Conservation (phyloP, 2,797 vertebrate genomes). For the Allobates femoralis region DNA sequence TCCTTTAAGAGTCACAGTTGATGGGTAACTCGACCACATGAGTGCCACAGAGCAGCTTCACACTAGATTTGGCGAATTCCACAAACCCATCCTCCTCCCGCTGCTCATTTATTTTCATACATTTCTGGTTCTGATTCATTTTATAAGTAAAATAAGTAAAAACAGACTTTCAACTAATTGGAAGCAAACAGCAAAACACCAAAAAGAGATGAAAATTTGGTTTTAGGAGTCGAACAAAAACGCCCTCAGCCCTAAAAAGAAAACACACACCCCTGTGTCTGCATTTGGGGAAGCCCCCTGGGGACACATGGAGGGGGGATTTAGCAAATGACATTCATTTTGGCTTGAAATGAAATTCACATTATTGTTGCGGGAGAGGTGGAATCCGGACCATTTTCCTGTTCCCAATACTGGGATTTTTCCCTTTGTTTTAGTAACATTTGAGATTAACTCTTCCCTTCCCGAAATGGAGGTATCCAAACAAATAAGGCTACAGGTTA, state of each 20-base stretch:
- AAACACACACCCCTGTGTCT: constrained; percentile 33
- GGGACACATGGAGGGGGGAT: constrained; percentile 25
- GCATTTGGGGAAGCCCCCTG: constrained; percentile 41
- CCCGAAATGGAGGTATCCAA: background rate
- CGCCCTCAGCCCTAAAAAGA: background rate
- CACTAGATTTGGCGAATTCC: background rate
- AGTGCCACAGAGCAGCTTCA: background rate
- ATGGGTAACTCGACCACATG: background rate
- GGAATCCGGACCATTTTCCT: constrained; percentile 53
- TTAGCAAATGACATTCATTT: constrained; percentile 51
- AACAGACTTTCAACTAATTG: constrained; percentile 53
- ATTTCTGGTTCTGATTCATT: constrained; percentile 56
- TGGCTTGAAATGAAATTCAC: constrained; percentile 39
- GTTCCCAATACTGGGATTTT: constrained; percentile 41
- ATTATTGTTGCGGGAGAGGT: constrained; percentile 44
- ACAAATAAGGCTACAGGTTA: background rate
- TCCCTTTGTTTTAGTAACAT: constrained; percentile 21
- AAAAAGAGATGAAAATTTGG: constrained; percentile 50
- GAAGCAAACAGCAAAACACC: constrained; percentile 62
- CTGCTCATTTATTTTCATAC: constrained; percentile 25
- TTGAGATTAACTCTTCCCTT: background rate
- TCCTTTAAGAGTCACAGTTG: background rate
- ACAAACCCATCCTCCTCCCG: background rate
- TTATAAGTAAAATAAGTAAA: constrained; percentile 54
- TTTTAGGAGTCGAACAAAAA: constrained; percentile 31